Evolutionary conservation across 2,888 invertebrate genomes (phyloP).

Genomic region (Parasteatoda lunata): DNA sequence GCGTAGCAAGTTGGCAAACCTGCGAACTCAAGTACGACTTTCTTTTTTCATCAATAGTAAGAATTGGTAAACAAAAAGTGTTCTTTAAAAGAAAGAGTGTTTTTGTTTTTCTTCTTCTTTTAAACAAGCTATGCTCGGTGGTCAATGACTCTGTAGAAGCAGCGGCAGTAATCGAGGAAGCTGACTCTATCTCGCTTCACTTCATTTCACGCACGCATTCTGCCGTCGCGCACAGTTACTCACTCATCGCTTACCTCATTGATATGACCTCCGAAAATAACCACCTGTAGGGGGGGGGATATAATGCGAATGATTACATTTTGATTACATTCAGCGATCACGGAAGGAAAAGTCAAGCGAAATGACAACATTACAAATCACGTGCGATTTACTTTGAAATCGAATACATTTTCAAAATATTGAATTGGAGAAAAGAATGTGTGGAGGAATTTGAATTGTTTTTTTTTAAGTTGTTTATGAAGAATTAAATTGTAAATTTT

Average conservation of each 20-base stretch:
- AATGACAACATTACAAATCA: too few relatives aligned
- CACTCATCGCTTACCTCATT: background rate
- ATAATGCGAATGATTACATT: constrained; percentile 2
- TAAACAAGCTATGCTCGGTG: background rate
- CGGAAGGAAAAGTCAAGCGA: background rate
- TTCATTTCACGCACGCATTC: background rate
- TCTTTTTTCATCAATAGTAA: too few relatives aligned
- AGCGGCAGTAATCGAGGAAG: background rate
- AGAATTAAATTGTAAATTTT: too few relatives aligned
- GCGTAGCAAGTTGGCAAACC: too few relatives aligned
- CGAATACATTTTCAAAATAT: too few relatives aligned
- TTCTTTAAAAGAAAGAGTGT: too few relatives aligned
- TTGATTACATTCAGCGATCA: background rate
- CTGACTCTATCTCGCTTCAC: background rate
- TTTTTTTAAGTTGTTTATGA: too few relatives aligned
- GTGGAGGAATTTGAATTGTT: background rate
- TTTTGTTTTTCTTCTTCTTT: too few relatives aligned
- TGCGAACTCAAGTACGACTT: too few relatives aligned
- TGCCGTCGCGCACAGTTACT: constrained; percentile 2
- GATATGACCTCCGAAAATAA: constrained; percentile 5
- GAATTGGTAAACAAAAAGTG: too few relatives aligned
- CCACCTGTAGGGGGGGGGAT: background rate
- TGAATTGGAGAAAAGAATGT: background rate
- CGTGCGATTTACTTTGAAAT: too few relatives aligned
- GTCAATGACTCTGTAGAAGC: background rate